These are phyloP conservation scores for Nothocercus nigrocapillus DNA, from an alignment of 2,113 vertebrate species.

Conservation along the genomic window DNA sequence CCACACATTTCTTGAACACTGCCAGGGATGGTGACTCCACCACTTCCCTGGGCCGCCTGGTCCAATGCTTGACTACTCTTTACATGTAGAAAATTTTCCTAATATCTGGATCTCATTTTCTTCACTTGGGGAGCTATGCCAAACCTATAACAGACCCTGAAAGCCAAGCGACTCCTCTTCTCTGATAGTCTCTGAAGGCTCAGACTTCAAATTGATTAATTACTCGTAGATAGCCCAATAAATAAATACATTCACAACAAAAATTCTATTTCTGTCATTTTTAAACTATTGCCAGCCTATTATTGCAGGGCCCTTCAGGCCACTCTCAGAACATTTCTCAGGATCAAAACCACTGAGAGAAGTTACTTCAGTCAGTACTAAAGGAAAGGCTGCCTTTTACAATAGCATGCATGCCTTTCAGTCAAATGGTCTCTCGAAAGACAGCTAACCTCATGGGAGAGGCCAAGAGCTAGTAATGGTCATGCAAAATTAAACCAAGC, in stretches of 20 bases:
- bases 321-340: not conserved
- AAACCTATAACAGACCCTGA: not conserved
- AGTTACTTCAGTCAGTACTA: not conserved
- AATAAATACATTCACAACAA: not conserved
- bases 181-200: not conserved
- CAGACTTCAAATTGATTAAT: not conserved
- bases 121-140: not conserved
- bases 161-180: not conserved
- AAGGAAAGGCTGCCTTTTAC: not conserved
- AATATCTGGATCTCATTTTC: not conserved
- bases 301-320: not conserved
- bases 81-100: too few species aligned
- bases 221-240: not conserved
- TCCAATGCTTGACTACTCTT: too few species aligned
- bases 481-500: not conserved
- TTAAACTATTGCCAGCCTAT: not conserved
- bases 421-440: not conserved
- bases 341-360: not conserved
- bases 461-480: fast-evolving
- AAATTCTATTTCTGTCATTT: not conserved
- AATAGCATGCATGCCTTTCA: not conserved
- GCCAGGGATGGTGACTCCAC: too few species aligned
- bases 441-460: not conserved
- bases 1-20: too few species aligned
- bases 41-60: too few species aligned